Evolutionary conservation across 2,888 invertebrate species (phyloP), one percentile per base, ranked within the genome.

Genomic region (Chelonus formosanus): DNA sequence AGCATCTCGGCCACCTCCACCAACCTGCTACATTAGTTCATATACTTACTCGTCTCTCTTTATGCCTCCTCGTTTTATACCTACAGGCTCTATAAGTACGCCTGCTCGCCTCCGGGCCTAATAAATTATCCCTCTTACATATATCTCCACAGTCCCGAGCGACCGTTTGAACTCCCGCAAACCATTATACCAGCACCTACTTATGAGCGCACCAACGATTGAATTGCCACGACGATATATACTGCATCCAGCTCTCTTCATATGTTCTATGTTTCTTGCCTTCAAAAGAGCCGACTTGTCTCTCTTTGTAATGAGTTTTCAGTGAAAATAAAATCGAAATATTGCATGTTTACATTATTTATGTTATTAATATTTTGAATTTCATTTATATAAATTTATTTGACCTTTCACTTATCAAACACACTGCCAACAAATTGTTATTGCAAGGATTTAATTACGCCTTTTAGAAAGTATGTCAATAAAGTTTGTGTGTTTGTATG

Each of bases 101-200:
- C 68, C 72, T 73, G 70, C 74, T 69, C 70, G 77, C 78, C 79
- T 77, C 71, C 71, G 78, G 77, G 77, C 72, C 78, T 75, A 79
- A 80, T 80, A 80, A 80, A 80, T 80, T 78, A 80, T 75, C 75
- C 77, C 76, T 78, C 75, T 77, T 76, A 73, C 68, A 73, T 75
- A 71, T 76, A 74, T 74, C 59, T 69, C 59, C 65, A 61, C 69
- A 67, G 70, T 68, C 71, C 70, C 53, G 62, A 63, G 71, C 73
- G 73, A 73, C 71, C 74, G 74, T 75, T 76, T 76, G 69, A 76
- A 78, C 77, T 75, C 74, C 73, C 70, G 70, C 70, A 69, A 57
- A 68, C 69, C 67, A 69, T 68, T 70, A 67, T 70, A 68, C 65
- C 68, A 68, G 69, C 71, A 70, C 68, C 71, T 68, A 50, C 59